Conservation (phyloP, 2,888 invertebrate genomes). For the Pristionchus maxplancki region DNA sequence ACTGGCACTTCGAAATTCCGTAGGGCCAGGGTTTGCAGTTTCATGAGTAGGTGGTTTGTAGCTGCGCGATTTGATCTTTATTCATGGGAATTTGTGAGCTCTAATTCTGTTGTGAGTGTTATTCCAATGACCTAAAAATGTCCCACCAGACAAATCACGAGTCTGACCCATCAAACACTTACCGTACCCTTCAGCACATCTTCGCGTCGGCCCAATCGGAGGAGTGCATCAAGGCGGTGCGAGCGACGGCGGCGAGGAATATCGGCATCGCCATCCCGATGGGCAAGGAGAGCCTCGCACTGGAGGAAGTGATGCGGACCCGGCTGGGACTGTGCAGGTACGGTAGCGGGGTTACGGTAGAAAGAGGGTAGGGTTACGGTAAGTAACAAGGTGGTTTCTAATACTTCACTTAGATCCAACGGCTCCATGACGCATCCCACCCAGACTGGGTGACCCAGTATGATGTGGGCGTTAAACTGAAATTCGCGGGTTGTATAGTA, state of each 20-base stretch:
- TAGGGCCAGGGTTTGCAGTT: background rate
- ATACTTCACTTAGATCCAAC: too few relatives aligned
- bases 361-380: too few relatives aligned
- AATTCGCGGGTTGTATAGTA: background rate
- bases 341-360: slow-evolving; percentile 4
- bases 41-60: background rate
- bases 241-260: slow-evolving; percentile 88
- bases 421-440: too few relatives aligned
- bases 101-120: too few relatives aligned
- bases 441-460: too few relatives aligned
- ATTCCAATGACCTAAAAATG: too few relatives aligned
- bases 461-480: background rate
- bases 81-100: too few relatives aligned
- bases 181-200: slow-evolving; percentile 60
- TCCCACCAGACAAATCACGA: too few relatives aligned
- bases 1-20: too few relatives aligned
- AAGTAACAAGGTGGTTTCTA: too few relatives aligned
- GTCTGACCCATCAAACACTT: too few relatives aligned
- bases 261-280: slow-evolving; percentile 90
- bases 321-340: slow-evolving; percentile 93
- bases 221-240: slow-evolving; percentile 89
- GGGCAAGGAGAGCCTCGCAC: slow-evolving; percentile 87
- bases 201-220: slow-evolving; percentile 89
- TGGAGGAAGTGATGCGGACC: slow-evolving; percentile 90
- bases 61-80: background rate